A percentile compares a stretch with the other conserved stretches of the same genome.
Conservation (phyloP, 2,113 vertebrate genomes). For the Plecturocebus donacophilus region DNA sequence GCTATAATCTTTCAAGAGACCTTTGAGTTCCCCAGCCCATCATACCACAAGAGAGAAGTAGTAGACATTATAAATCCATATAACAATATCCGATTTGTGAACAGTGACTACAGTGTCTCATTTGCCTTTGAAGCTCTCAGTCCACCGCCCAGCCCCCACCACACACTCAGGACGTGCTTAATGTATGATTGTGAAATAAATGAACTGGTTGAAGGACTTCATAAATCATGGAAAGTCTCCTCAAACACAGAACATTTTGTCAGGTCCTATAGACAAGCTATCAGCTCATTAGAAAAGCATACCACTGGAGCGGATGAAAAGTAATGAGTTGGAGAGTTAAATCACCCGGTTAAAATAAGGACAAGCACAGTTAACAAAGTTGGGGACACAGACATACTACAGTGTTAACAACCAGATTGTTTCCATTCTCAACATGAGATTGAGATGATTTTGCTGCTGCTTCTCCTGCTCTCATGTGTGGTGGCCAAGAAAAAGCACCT, state of each 20-base stretch:
- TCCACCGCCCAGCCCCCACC: not conserved
- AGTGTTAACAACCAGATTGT: not conserved
- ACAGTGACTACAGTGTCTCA: not conserved
- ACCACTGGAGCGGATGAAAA: not conserved
- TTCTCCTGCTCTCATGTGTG: not conserved
- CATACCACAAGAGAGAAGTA: not conserved
- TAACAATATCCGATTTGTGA: not conserved
- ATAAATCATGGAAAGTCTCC: slow-evolving; percentile 16
- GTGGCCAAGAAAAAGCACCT: not conserved
- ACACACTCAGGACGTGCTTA: not conserved
- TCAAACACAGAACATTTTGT: not conserved
- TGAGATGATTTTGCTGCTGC: not conserved
- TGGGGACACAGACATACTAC: accelerated
- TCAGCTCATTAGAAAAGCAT: not conserved
- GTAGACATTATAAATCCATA: not conserved
- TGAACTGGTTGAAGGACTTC: slow-evolving; percentile 7
- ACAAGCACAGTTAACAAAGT: not conserved
- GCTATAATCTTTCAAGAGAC: not conserved
- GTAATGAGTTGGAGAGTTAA: not conserved
- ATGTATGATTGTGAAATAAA: not conserved
- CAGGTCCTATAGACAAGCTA: not conserved
- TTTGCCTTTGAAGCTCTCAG: not conserved
- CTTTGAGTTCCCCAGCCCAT: not conserved
- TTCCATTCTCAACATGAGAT: not conserved
- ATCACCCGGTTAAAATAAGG: not conserved